Percentiles rank a stretch among this genome's conserved stretches.
Conservation (phyloP, 2,797 vertebrate genomes). For the Lacerta bilineata region DNA sequence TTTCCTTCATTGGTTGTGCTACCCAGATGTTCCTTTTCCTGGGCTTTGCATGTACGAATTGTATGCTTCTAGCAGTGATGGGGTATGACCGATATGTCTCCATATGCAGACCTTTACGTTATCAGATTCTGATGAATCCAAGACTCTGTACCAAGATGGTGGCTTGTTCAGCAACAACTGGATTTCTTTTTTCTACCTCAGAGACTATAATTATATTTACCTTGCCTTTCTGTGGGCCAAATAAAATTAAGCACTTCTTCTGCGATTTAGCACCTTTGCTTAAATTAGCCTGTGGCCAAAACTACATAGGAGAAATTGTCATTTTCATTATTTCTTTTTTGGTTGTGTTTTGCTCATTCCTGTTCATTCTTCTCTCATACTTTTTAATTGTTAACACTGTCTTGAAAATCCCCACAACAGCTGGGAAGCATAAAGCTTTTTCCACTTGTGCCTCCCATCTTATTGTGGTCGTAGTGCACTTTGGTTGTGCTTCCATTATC, state of each 20-base stretch:
- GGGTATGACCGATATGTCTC: constrained; percentile 67
- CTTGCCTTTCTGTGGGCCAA: constrained; percentile 50
- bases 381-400: constrained; percentile 54
- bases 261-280: constrained; percentile 61
- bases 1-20: constrained; percentile 49
- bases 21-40: constrained; percentile 61
- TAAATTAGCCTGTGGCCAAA: constrained; percentile 58
- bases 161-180: constrained; percentile 46
- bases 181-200: constrained; percentile 50
- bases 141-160: constrained; percentile 46
- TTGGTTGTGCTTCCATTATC: constrained; percentile 68
- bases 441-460: constrained; percentile 69
- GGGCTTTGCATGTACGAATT: constrained; percentile 61
- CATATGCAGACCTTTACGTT: constrained; percentile 64
- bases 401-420: constrained; percentile 55
- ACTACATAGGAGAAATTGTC: constrained; percentile 54
- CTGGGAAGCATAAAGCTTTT: constrained; percentile 63
- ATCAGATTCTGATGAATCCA: constrained; percentile 59
- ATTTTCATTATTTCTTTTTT: constrained; percentile 61
- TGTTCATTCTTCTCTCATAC: constrained; percentile 57
- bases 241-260: constrained; percentile 47
- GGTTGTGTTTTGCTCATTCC: constrained; percentile 60
- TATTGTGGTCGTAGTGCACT: constrained; percentile 64
- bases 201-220: constrained; percentile 57
- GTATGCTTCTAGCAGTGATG: constrained; percentile 62